phyloP scores from a whole-genome alignment of 2,888 invertebrate species.

The Acanthopleura granulata region DNA sequence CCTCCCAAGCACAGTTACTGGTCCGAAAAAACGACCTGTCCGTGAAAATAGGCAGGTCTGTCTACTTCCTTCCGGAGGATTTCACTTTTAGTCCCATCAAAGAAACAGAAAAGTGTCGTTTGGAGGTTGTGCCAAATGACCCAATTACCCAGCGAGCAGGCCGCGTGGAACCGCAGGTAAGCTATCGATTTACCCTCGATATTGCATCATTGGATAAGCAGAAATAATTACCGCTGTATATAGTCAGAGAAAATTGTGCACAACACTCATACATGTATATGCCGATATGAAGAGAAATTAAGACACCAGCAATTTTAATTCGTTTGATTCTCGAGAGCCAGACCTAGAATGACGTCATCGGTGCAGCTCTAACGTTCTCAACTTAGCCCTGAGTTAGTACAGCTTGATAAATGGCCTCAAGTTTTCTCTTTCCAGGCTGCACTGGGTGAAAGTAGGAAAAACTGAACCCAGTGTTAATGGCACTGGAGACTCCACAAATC shows the following conservation, averaged over 20 bases:
- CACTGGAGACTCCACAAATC: too few species aligned
- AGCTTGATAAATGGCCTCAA: too few species aligned
- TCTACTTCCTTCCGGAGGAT: conserved; percentile 57
- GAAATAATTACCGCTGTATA: too few species aligned
- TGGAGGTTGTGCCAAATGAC: conserved; percentile 65
- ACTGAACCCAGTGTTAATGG: background rate
- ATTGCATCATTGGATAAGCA: too few species aligned
- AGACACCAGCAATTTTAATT: too few species aligned
- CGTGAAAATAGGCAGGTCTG: conserved; percentile 58
- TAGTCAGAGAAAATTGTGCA: too few species aligned
- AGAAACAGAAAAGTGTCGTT: conserved; percentile 59
- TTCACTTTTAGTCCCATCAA: conserved; percentile 44
- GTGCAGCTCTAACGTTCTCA: too few species aligned
- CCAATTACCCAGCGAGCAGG: conserved; percentile 67
- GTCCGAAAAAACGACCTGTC: conserved; percentile 48
- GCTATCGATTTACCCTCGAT: conserved; percentile 18
- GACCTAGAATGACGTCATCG: too few species aligned
- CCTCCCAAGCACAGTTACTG: conserved; percentile 28
- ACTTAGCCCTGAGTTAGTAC: too few species aligned
- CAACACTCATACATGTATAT: too few species aligned
- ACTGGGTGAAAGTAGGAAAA: background rate
- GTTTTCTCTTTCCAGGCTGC: background rate
- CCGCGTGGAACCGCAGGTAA: conserved; percentile 64
- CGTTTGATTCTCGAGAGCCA: too few species aligned
- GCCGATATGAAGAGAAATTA: too few species aligned